Base-by-base conservation (phyloP, 2,113 vertebrate species). In the Cynoglossus semilaevis region DNA sequence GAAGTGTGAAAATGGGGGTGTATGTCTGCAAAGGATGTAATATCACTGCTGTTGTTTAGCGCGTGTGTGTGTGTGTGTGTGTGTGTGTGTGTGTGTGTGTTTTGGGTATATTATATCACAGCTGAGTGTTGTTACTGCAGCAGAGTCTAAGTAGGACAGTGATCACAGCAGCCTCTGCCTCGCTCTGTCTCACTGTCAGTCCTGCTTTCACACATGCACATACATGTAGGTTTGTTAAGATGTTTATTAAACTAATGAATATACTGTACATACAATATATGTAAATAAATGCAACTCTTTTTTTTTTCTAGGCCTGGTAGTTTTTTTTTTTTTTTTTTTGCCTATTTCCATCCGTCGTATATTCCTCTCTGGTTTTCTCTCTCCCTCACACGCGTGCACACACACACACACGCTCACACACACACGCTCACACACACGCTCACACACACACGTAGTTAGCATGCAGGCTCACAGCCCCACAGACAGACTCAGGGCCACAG, bases 131-230 rank as follows among this genome's bases (percentile, higher is more conserved):
- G 70, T 80, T 74, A 58, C 79, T 79, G 63, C 71, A 76, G 80
- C 72, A 77, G 69, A 75, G 58, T 57, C 48, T 70, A 86, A 84
- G 77, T 84, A 86, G 84, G 84, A 77, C 82, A 70, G 63, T 70
- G 74, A 86, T 86, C 79, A 74, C 57, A 82, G 49, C 43, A 65
- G 62, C 51, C 35, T 63, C 57, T 75, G 57, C 45, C 53, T 67
- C 41, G 36, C 64, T 71, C 61, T 34, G 17, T 36, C 34, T 0
- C 22, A 29, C 22, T 29, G 22, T 29, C 22, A 29, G 22, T 29
- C 22, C n/a, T 55, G 43, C 61, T 15, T 49, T 56, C 67, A 11
- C n/a, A 14, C 43, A 35, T 13, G 2, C 34, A 17, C 58, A 17
- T 47, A 55, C 48, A 4, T 7, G 11, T 19, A 10, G n/a, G n/a